Evolutionary conservation across 1,140 invertebrate species (phyloP).

Genomic region (Pentalonia nigronervosa): DNA sequence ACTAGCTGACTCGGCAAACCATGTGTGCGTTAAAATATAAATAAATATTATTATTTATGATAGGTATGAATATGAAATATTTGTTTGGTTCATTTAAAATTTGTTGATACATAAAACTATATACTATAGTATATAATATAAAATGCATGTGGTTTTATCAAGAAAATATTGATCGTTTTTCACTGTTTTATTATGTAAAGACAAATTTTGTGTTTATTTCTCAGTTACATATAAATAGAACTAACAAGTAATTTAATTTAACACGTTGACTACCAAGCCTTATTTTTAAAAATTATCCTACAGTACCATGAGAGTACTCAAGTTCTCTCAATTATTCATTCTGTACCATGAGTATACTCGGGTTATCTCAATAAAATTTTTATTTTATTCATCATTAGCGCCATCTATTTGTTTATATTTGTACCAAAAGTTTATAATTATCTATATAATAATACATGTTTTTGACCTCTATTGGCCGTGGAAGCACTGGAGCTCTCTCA

Average conservation of each 20-base stretch:
- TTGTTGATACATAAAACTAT: too few species aligned
- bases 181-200: too few species aligned
- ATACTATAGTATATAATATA: too few species aligned
- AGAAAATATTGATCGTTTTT: too few species aligned
- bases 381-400: conserved; percentile 11
- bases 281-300: conserved; percentile 29
- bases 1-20: conserved; percentile 25
- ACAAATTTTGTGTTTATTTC: too few species aligned
- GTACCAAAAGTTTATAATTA: conserved; percentile 13
- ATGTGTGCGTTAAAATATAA: conserved; percentile 23
- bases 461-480: conserved; percentile 25
- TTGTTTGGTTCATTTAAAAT: too few species aligned
- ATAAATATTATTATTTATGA: conserved; percentile 21
- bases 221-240: too few species aligned
- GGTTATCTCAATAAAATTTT: conserved; percentile 25
- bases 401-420: conserved; percentile 30
- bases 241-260: too few species aligned
- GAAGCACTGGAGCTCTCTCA: conserved; percentile 30
- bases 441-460: conserved; percentile 23
- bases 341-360: conserved; percentile 34
- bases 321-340: conserved; percentile 37
- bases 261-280: conserved; percentile 28
- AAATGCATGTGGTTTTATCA: too few species aligned
- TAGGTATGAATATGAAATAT: neutral
- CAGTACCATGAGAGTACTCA: conserved; percentile 27